Evolutionary conservation across 1,140 invertebrate genomes (phyloP).

Genomic region (Probaryconus sp.): DNA sequence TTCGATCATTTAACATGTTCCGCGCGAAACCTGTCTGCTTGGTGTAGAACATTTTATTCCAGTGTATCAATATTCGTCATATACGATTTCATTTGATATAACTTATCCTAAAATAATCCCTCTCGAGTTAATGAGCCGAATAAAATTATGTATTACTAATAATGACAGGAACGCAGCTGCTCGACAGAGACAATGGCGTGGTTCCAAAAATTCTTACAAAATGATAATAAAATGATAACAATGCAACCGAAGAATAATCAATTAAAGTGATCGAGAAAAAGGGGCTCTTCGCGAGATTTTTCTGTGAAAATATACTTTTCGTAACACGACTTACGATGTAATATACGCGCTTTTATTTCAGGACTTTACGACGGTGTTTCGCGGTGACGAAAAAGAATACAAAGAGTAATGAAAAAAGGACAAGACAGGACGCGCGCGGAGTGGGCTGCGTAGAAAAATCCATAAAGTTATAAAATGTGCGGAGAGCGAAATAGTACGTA

Average conservation of each 20-base stretch:
- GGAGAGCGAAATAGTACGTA: slow-evolving; percentile 75
- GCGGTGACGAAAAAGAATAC: slow-evolving; percentile 58
- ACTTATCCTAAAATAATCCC: too few relatives aligned
- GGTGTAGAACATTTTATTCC: too few relatives aligned
- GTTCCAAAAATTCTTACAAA: too few relatives aligned
- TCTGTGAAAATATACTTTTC: slow-evolving; percentile 18
- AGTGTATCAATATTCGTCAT: too few relatives aligned
- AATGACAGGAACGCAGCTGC: neutral
- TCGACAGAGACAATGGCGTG: slow-evolving; percentile 15
- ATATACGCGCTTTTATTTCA: slow-evolving; percentile 61
- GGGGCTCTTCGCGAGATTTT: neutral
- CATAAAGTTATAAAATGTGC: slow-evolving; percentile 77
- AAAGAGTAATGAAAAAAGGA: slow-evolving; percentile 58
- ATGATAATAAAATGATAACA: too few relatives aligned
- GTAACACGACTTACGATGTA: slow-evolving; percentile 42
- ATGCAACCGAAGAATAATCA: too few relatives aligned
- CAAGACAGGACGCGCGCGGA: slow-evolving; percentile 56
- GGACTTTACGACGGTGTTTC: slow-evolving; percentile 63
- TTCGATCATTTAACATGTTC: too few relatives aligned
- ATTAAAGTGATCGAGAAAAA: too few relatives aligned
- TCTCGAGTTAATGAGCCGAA: too few relatives aligned
- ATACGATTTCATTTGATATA: too few relatives aligned
- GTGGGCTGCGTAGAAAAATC: slow-evolving; percentile 72
- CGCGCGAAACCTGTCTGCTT: too few relatives aligned
- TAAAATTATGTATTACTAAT: too few relatives aligned